These are phyloP conservation scores for Aethina tumida DNA, from an alignment of 1,140 invertebrate genomes.

Conservation along the genomic window DNA sequence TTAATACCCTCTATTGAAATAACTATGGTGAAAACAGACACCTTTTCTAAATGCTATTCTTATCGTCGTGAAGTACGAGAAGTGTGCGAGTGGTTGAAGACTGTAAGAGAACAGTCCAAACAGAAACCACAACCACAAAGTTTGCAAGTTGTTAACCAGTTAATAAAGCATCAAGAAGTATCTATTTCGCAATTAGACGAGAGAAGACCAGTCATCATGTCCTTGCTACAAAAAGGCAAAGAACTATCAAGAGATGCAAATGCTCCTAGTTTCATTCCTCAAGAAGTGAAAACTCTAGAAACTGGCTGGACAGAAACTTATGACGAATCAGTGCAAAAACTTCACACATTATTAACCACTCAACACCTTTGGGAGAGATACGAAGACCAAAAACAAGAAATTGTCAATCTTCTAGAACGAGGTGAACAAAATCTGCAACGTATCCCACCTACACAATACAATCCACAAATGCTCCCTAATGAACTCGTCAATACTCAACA, in stretches of 20 bases:
- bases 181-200: slow-evolving; percentile 74
- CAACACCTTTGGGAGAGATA: slow-evolving; percentile 82
- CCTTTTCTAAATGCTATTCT: slow-evolving; percentile 84
- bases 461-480: slow-evolving; percentile 45
- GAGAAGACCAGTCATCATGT: slow-evolving; percentile 76
- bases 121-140: slow-evolving; percentile 53
- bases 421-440: slow-evolving; percentile 69
- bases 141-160: slow-evolving; percentile 60
- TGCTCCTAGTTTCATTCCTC: slow-evolving; percentile 74
- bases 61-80: slow-evolving; percentile 81
- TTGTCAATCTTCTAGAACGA: slow-evolving; percentile 66
- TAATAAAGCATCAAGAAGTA: slow-evolving; percentile 68
- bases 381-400: slow-evolving; percentile 72
- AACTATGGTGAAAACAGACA: slow-evolving; percentile 83
- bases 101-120: slow-evolving; percentile 62
- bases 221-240: slow-evolving; percentile 82
- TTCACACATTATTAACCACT: slow-evolving; percentile 71
- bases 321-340: slow-evolving; percentile 68
- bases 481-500: slow-evolving; percentile 69
- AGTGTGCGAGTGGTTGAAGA: slow-evolving; percentile 64
- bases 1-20: slow-evolving; percentile 86
- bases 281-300: slow-evolving; percentile 76
- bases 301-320: slow-evolving; percentile 81
- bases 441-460: slow-evolving; percentile 42
- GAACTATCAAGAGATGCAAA: slow-evolving; percentile 77